Conservation (phyloP, 2,888 invertebrate genomes). For the Rhaphigaster nebulosa region DNA sequence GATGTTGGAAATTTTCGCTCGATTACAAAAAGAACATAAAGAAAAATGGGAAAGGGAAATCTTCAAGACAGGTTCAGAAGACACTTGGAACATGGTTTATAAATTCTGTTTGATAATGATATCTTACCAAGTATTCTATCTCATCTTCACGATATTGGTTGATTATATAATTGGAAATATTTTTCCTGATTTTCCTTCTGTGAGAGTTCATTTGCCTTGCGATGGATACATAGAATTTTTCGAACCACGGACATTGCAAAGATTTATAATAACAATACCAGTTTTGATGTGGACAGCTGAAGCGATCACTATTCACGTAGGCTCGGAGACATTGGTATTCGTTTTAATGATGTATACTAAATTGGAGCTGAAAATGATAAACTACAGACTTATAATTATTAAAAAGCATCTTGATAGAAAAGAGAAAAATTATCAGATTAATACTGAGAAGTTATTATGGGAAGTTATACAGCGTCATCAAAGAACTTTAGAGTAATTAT, state of each 20-base stretch:
- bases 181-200: background rate
- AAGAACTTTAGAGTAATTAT: constrained; percentile 3
- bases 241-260: background rate
- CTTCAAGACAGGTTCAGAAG: background rate
- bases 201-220: background rate
- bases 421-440: background rate
- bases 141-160: background rate
- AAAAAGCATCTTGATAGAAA: background rate
- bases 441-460: background rate
- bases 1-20: background rate
- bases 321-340: background rate
- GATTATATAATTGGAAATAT: background rate
- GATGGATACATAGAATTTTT: background rate
- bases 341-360: constrained; percentile 2
- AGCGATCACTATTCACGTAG: background rate
- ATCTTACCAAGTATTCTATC: background rate
- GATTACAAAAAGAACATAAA: background rate
- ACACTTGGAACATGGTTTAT: background rate
- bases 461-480: background rate
- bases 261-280: background rate
- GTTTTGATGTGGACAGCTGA: background rate
- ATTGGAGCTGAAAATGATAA: background rate
- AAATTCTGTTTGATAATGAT: background rate
- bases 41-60: constrained; percentile 20
- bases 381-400: background rate